These are phyloP conservation scores for Pristis pectinata DNA, from an alignment of 2,797 vertebrate species.

Conservation along the genomic window DNA sequence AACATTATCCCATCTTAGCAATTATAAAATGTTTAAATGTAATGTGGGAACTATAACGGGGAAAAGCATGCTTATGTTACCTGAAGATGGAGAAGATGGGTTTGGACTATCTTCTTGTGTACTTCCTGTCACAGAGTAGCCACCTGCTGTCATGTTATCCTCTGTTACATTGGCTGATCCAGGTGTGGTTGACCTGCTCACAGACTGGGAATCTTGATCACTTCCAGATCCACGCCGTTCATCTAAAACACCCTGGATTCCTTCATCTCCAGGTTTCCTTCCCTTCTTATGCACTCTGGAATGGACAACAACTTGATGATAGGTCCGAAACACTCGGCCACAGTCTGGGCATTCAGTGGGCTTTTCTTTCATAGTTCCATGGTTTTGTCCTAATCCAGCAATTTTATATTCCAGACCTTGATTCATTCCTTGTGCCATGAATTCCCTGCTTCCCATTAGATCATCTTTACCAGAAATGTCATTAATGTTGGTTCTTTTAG, in stretches of 20 bases:
- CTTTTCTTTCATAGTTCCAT: slow-evolving; percentile 76
- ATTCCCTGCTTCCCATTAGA: slow-evolving; percentile 82
- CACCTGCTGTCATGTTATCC: slow-evolving; percentile 87
- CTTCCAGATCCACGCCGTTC: slow-evolving; percentile 93
- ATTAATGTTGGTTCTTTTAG: slow-evolving; percentile 76
- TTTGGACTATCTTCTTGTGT: slow-evolving; percentile 96
- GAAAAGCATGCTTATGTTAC: slow-evolving; percentile 56
- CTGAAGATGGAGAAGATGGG: slow-evolving; percentile 93
- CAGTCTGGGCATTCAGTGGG: slow-evolving; percentile 94
- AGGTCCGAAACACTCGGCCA: slow-evolving; percentile 90
- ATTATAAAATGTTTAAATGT: background rate
- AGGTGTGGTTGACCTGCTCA: slow-evolving; percentile 93
- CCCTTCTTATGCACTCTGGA: slow-evolving; percentile 91
- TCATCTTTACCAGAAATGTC: slow-evolving; percentile 83
- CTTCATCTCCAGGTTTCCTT: slow-evolving; percentile 76
- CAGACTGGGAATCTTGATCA: slow-evolving; percentile 96
- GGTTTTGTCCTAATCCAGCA: slow-evolving; percentile 51
- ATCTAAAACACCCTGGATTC: slow-evolving; percentile 68
- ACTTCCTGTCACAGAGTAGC: slow-evolving; percentile 89
- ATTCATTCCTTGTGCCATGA: slow-evolving; percentile 76
- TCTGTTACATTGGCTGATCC: slow-evolving; percentile 96
- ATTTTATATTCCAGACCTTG: slow-evolving; percentile 82
- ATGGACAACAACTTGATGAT: slow-evolving; percentile 97
- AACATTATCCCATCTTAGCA: no score
- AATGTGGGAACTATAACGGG: background rate